Conservation (phyloP, 2,113 vertebrate genomes). For the Actenoides hombroni region DNA sequence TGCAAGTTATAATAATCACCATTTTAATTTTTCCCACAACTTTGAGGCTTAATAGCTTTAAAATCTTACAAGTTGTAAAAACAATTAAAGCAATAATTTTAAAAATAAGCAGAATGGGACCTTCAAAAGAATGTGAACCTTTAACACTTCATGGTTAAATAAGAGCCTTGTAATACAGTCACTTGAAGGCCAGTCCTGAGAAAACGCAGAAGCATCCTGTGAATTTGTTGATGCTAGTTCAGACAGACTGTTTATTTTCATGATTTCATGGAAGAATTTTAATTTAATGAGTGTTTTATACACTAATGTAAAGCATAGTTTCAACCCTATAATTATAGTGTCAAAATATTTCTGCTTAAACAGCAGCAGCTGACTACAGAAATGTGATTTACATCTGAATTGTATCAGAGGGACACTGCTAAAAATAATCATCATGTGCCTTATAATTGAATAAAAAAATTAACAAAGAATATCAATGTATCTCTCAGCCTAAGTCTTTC, state of each 20-base stretch:
- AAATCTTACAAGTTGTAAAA: conserved; percentile 87
- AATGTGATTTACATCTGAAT: conserved; percentile 81
- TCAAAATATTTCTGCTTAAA: conserved; percentile 91
- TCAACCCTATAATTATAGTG: conserved; percentile 89
- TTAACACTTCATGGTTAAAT: conserved; percentile 87
- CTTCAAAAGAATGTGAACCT: conserved; percentile 80
- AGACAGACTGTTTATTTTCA: conserved; percentile 98
- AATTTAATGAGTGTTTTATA: conserved; percentile 93
- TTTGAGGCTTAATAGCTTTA: conserved; percentile 88
- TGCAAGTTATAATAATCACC: conserved; percentile 63
- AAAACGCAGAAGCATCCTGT: conserved; percentile 87
- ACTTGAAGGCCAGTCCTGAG: conserved; percentile 79
- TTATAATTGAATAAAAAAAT: conserved; percentile 70
- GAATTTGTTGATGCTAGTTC: conserved; percentile 90
- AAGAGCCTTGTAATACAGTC: conserved; percentile 68
- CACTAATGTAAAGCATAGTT: conserved; percentile 90
- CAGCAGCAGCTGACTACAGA: conserved; percentile 80
- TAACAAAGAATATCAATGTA: conserved; percentile 45
- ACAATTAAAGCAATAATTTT: conserved; percentile 85
- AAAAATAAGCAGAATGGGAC: conserved; percentile 80
- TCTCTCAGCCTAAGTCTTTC: conserved; percentile 10
- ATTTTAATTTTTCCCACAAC: conserved; percentile 75
- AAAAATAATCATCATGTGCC: conserved; percentile 67
- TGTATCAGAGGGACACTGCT: conserved; percentile 69
- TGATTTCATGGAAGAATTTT: conserved; percentile 95